These are phyloP conservation scores for Chrysemys picta DNA, from an alignment of 2,113 vertebrate genomes.

Conservation along the genomic window DNA sequence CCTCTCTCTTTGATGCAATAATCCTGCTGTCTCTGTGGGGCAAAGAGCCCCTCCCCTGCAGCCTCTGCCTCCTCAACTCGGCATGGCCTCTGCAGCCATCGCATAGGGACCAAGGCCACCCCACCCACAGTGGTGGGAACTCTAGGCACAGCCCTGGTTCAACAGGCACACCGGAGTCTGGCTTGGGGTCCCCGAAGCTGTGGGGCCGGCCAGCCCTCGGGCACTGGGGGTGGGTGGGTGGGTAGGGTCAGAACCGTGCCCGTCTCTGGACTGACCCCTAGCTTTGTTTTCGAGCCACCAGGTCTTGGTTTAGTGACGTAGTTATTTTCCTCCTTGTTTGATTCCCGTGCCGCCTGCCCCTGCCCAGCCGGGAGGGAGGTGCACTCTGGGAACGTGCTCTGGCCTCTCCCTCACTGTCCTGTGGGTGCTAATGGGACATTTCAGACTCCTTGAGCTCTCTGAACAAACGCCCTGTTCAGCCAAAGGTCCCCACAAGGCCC, in stretches of 20 bases:
- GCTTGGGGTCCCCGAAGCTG: not conserved
- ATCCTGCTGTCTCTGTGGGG: not conserved
- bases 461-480: not conserved
- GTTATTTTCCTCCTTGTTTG: no score
- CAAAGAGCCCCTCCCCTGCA: rapidly evolving
- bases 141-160: not conserved
- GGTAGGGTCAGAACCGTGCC: not conserved
- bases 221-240: not conserved
- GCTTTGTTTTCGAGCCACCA: not conserved
- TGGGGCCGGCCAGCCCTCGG: not conserved
- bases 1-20: not conserved
- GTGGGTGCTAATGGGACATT: not conserved
- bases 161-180: no score
- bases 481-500: not conserved
- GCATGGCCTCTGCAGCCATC: not conserved
- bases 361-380: not conserved
- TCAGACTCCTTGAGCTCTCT: not conserved
- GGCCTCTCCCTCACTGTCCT: no score
- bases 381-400: not conserved
- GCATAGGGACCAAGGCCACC: not conserved
- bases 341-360: no score
- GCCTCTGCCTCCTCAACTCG: not conserved
- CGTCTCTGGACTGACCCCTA: not conserved
- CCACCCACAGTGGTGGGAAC: no score
- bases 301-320: not conserved